Evolutionary conservation across 2,888 invertebrate species (phyloP), one percentile per base, ranked within the genome.

Genomic region (Desoria tigrina): DNA sequence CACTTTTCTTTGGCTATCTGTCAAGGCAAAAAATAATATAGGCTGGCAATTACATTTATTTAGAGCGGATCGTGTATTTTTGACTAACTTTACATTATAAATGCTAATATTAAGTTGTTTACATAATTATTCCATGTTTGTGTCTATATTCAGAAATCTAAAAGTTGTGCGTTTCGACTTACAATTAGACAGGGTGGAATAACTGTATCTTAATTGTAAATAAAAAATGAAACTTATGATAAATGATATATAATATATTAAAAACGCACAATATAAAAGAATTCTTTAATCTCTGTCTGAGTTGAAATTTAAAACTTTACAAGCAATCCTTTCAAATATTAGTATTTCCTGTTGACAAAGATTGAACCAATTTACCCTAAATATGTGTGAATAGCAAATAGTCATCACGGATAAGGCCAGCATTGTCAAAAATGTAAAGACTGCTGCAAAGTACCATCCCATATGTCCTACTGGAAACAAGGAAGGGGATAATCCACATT

Each of bases 1-100:
- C 76, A 76, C 51, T 76, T 76, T 50, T 72, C 73, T 74, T 73
- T 73, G 53, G 76, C 76, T 68, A 76, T 76, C 76, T 76, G 68
- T 62, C 42, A 58, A 59, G 49, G 50, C 26, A 61, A 32, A n/a
- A 32, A 32, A 32, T 32, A n/a, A n/a, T 50, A 54, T 53, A 26
- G 61, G 54, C 42, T 61, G 57, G 57, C 23, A 45, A 42, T 55
- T 55, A 23, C n/a, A n/a, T n/a, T n/a, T n/a, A n/a, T n/a, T n/a
- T n/a, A 16, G 42, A 18, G 16, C 16, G 37, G 39, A 39, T n/a
- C n/a, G n/a, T n/a, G n/a, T n/a, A n/a, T n/a, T n/a, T n/a, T n/a
- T n/a, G n/a, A n/a, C n/a, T n/a, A 11, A 16, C 39, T 39, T 39
- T 39, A 39, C 9, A 39, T 16, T 39, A 11, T 39, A 39, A 39